Evolutionary conservation across 92 coral and sea anemone species (phyloP).

Genomic region (Palythoa grandiflora): DNA sequence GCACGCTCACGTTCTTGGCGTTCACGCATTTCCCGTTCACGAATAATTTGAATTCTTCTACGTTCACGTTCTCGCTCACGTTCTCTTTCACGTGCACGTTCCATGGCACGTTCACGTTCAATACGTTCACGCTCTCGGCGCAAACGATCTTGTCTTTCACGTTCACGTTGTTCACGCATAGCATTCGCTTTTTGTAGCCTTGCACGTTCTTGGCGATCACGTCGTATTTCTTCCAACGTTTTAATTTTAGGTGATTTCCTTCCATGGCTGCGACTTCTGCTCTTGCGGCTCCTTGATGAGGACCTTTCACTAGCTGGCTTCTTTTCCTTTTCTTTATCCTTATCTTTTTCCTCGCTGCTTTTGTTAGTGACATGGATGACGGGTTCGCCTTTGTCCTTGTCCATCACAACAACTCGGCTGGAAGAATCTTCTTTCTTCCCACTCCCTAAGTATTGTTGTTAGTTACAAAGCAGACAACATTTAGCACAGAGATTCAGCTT

Average conservation of each 20-base stretch:
- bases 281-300: conserved; percentile 57
- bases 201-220: conserved; percentile 86
- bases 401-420: conserved; percentile 66
- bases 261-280: conserved; percentile 64
- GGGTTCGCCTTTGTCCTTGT: conserved; percentile 73
- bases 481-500: conserved; percentile 22
- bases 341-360: conserved; percentile 69
- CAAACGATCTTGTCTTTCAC: conserved; percentile 89
- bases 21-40: conserved; percentile 93
- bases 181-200: conserved; percentile 78
- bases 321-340: conserved; percentile 60
- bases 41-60: conserved; percentile 81
- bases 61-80: conserved; percentile 96
- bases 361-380: conserved; percentile 63
- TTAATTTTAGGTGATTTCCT: conserved; percentile 79
- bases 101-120: conserved; percentile 90
- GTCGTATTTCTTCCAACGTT: conserved; percentile 93
- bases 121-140: conserved; percentile 97
- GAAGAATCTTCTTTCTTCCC: conserved; percentile 46
- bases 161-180: conserved; percentile 92
- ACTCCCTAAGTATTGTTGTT: conserved; percentile 44
- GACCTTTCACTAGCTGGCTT: conserved; percentile 53
- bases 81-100: conserved; percentile 91
- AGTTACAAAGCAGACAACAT: conserved; percentile 49
- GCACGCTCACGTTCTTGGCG: conserved; percentile 93